phyloP scores from a whole-genome alignment of 2,113 vertebrate species.

The Epinephelus lanceolatus region DNA sequence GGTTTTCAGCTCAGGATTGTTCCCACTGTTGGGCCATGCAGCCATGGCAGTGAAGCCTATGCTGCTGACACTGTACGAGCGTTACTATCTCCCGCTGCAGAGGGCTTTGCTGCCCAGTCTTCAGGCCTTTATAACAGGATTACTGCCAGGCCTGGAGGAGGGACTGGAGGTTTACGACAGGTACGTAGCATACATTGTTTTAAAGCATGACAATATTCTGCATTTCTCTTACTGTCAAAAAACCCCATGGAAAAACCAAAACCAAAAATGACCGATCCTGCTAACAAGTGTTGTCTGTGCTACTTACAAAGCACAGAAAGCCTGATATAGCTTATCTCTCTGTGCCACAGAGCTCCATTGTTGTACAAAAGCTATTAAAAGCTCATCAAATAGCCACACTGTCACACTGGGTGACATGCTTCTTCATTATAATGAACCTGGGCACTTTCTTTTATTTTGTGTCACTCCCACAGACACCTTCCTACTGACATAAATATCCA shows the following conservation, averaged over 20 bases:
- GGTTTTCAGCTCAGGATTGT: slow-evolving; percentile 90
- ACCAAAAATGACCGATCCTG: neutral
- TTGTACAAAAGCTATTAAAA: neutral
- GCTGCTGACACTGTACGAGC: slow-evolving; percentile 93
- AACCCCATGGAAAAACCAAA: neutral
- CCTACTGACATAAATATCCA: neutral
- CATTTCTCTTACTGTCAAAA: neutral
- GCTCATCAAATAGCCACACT: neutral
- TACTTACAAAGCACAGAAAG: neutral
- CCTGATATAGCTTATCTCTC: neutral
- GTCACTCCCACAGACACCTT: neutral
- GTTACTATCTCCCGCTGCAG: slow-evolving; percentile 96
- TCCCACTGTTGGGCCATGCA: slow-evolving; percentile 93
- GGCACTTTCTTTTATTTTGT: neutral
- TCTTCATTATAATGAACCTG: neutral
- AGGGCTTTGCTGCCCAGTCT: slow-evolving; percentile 94
- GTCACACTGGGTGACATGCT: neutral
- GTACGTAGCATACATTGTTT: slow-evolving; percentile 69
- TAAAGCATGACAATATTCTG: neutral
- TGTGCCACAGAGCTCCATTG: neutral
- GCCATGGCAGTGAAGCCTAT: slow-evolving; percentile 95
- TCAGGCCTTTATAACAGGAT: slow-evolving; percentile 94
- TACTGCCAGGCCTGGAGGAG: slow-evolving; percentile 96
- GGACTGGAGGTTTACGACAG: slow-evolving; percentile 96
- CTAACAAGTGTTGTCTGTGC: neutral